Conservation (phyloP, 2,888 invertebrate species). For the Lasioglossum oenotherae region DNA sequence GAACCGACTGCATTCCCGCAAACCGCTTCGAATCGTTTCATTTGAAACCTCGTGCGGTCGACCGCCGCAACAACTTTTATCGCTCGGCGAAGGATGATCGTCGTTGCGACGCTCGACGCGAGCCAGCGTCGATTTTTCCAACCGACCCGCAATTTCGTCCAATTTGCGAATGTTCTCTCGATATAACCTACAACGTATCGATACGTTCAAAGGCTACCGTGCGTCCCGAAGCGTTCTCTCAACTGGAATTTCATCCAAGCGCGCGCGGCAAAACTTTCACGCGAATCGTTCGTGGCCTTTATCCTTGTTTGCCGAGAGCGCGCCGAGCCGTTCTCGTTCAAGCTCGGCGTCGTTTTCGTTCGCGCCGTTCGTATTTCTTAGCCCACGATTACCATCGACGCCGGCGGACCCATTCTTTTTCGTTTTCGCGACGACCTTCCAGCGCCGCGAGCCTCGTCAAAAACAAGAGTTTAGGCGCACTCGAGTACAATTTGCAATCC, state of each 20-base stretch:
- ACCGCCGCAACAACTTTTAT: conserved; percentile 59
- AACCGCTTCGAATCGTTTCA: conserved; percentile 59
- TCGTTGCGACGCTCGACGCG: conserved; percentile 49
- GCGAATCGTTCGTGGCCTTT: conserved; percentile 60
- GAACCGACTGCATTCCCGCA: conserved; percentile 69
- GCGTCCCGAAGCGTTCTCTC: conserved; percentile 38
- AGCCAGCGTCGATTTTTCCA: neutral
- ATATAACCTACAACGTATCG: neutral
- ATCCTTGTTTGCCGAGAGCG: conserved; percentile 45
- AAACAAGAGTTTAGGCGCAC: conserved; percentile 29
- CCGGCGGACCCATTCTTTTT: conserved; percentile 22
- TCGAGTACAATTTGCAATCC: conserved; percentile 64
- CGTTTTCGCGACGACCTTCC: conserved; percentile 26
- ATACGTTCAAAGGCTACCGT: neutral
- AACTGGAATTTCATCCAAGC: conserved; percentile 40
- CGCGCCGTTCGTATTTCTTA: neutral
- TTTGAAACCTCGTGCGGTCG: conserved; percentile 62
- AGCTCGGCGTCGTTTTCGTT: conserved; percentile 20
- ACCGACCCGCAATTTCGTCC: neutral
- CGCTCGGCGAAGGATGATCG: conserved; percentile 34
- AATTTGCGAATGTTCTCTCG: neutral
- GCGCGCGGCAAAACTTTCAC: conserved; percentile 65
- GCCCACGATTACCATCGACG: neutral
- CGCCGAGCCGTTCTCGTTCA: conserved; percentile 55
- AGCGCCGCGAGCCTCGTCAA: neutral